Percentiles rank a stretch among this genome's conserved stretches.
Evolutionary conservation across 2,113 vertebrate species (phyloP).

Genomic region (Barnardius zonarius): DNA sequence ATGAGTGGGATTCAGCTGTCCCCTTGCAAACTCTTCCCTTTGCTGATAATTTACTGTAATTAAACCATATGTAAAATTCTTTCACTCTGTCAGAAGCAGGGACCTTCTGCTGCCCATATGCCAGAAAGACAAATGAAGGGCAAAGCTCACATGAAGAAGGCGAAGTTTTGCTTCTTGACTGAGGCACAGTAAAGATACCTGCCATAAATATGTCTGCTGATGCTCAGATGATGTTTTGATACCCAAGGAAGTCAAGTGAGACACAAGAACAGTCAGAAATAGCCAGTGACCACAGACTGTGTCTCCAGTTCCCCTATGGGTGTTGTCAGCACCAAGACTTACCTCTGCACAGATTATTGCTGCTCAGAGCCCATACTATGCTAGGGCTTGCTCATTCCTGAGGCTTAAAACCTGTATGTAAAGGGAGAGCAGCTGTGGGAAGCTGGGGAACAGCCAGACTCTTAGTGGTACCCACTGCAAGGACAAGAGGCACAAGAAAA

Average conservation of each 20-base stretch:
- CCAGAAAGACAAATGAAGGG: constrained; percentile 63
- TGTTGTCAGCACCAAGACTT: neutral
- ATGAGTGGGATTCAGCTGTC: constrained; percentile 16
- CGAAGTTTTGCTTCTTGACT: neutral
- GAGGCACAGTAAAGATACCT: neutral
- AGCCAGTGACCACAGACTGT: neutral
- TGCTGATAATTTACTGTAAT: constrained; percentile 51
- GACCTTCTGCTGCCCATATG: constrained; percentile 66
- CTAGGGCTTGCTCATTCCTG: neutral
- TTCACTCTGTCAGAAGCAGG: constrained; percentile 36
- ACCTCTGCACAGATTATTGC: neutral
- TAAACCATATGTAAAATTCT: constrained; percentile 53
- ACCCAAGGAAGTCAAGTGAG: rapidly evolving
- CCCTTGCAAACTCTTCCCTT: constrained; percentile 22
- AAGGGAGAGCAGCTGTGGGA: neutral
- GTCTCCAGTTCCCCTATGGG: neutral
- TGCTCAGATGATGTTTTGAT: neutral
- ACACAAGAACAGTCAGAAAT: neutral
- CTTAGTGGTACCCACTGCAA: neutral
- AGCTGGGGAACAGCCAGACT: neutral
- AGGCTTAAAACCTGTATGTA: neutral
- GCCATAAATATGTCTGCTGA: neutral
- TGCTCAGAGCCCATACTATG: neutral
- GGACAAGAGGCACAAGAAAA: neutral
- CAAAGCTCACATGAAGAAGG: constrained; percentile 1